Evolutionary conservation across 2,888 invertebrate genomes (phyloP), one percentile per base, ranked within the genome.

Genomic region (Orthosia cruda): DNA sequence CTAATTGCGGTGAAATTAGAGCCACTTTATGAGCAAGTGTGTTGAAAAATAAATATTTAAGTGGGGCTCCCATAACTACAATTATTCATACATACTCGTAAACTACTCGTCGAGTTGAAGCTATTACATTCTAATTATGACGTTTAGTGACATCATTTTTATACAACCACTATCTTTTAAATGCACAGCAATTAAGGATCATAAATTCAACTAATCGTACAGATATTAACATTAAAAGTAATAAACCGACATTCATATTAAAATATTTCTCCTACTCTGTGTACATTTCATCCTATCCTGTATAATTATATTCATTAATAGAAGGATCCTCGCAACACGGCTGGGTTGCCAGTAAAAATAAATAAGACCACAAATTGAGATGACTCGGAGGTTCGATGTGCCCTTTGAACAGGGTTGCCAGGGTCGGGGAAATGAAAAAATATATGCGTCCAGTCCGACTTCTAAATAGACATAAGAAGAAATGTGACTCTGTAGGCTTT

Each of bases 341-440:
- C 73, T 73, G 83, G 72, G 80, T 69, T 82, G 72, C 77, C 65
- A 67, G 80, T 88, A 81, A 85, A 87, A 87, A 87, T 85, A 87
- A 86, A 87, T 85, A 88, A 88, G 69, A 62, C 83, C 84, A 77
- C 88, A 85, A 86, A 87, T 88, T 84, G 79, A 84, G 86, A 88
- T 87, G 87, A 88, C 87, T 88, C 66, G 77, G 80, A 71, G 80
- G 61, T 84, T 87, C 82, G 77, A 86, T 77, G 84, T 77, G 77
- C 72, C 80, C 71, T 78, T 75, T 83, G 69, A 54, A 71, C 70
- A 87, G 87, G 87, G 87, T 86, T 87, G 85, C 76, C 81, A 74
- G 57, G 58, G 69, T 63, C 55, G 50, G 18, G 49, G 20, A 76
- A 80, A 83, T 83, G 66, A 81, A 73, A 84, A 83, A 69, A 72